Evolutionary conservation across 1,140 invertebrate species (phyloP), one percentile per base, ranked within the genome.

Genomic region (Arion vulgaris): DNA sequence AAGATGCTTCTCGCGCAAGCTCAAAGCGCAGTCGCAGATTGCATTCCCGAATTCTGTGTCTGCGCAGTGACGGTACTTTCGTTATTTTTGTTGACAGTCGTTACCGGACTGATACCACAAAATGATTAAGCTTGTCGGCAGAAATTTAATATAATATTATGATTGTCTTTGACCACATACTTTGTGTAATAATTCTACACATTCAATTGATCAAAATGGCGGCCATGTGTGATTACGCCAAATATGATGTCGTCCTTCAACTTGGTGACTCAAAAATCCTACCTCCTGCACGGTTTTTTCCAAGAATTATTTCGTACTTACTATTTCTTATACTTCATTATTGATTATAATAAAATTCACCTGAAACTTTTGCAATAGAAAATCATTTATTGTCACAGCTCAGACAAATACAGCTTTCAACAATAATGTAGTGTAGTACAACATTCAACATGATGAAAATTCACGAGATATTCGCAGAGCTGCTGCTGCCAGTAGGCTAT

Each of bases 21-120:
- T 78, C 84, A 51, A 38, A 80, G 84, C 84, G 84, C 84, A 85
- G 84, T 82, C 84, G 84, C 84, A 85, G 80, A 82, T 80, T 74
- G 80, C 80, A 75, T 81, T 85, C 57, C 74, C 68, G 32, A 34
- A 9, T 53, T 75, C 68, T 45, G 41, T 71, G 75, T 28, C 80
- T 66, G 81, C 84, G 84, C 84, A 85, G 84, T 85, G 84, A 49
- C 75, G 38, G 62, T 66, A 72, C 51, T 80, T 38, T 73, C 69
- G 77, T 75, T 69, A 41, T 45, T 74, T 76, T 74, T 85, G 80
- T 77, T 82, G 75, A 82, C 72, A 66, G 75, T 78, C 77, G 77
- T 49, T 78, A 75, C 66, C 17, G 36, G 2, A 73, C 41, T 13
- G 39, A 32, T 39, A 53, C 45, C n/a, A 49, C 71, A 53, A 41